These are phyloP conservation scores for Macaria liturata DNA, from an alignment of 2,888 invertebrate genomes.

Conservation along the genomic window DNA sequence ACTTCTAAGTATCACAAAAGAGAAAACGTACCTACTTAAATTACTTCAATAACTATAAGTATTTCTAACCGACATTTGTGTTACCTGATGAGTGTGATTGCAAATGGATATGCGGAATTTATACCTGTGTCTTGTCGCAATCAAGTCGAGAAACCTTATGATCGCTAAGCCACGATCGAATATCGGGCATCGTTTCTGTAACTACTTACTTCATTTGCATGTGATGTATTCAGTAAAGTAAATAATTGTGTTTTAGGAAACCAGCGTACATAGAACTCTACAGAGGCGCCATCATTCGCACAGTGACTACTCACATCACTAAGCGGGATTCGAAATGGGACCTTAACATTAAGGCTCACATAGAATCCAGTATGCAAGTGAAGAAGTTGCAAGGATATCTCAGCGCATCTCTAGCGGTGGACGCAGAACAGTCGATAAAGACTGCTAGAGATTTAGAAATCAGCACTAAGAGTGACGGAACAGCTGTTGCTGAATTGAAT, in stretches of 20 bases:
- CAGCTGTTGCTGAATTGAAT: slow-evolving; percentile 52
- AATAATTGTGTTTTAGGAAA: slow-evolving; percentile 80
- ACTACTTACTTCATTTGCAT: too few species aligned
- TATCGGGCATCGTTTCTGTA: too few species aligned
- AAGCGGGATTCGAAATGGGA: slow-evolving; percentile 55
- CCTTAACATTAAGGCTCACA: slow-evolving; percentile 51
- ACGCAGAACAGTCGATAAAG: slow-evolving; percentile 56
- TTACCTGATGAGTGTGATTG: too few species aligned
- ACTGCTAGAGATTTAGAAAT: slow-evolving; percentile 46
- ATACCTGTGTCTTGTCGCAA: too few species aligned
- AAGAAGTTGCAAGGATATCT: slow-evolving; percentile 53
- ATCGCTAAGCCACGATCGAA: too few species aligned
- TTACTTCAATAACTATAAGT: too few species aligned
- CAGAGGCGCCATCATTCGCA: slow-evolving; percentile 84
- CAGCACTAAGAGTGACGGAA: slow-evolving; percentile 52
- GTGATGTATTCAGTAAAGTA: too few species aligned
- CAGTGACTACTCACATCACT: slow-evolving; percentile 77
- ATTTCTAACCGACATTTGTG: too few species aligned
- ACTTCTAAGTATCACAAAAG: too few species aligned
- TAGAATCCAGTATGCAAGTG: slow-evolving; percentile 53
- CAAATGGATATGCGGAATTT: too few species aligned
- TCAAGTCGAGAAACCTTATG: too few species aligned
- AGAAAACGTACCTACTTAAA: too few species aligned
- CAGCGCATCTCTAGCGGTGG: slow-evolving; percentile 53
- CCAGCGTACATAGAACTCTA: slow-evolving; percentile 86